Evolutionary conservation across 2,797 vertebrate species (phyloP).

Genomic region (Rhyacichthys aspro): DNA sequence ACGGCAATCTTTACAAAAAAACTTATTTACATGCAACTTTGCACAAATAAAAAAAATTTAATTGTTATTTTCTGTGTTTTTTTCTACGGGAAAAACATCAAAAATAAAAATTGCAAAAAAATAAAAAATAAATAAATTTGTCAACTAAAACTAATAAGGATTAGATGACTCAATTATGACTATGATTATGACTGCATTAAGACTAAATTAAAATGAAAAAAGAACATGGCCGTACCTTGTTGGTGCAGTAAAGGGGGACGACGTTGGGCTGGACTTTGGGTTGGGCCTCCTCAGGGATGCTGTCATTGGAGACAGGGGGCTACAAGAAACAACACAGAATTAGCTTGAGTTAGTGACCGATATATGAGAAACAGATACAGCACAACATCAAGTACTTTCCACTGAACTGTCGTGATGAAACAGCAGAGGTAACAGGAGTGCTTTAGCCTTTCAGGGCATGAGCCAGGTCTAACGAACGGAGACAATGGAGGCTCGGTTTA

Average conservation of each 20-base stretch:
- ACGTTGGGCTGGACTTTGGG: constrained; percentile 81
- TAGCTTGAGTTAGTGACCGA: no score
- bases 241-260: constrained; percentile 87
- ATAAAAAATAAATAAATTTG: no score
- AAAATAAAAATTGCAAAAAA: no score
- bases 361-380: neutral
- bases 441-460: neutral
- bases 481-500: neutral
- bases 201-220: no score
- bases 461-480: neutral
- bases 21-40: no score
- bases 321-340: constrained; percentile 45
- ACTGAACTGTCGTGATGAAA: neutral
- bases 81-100: no score
- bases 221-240: constrained; percentile 81
- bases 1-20: no score
- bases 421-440: constrained; percentile 3
- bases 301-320: constrained; percentile 83
- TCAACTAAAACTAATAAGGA: no score
- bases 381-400: neutral
- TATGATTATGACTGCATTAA: no score
- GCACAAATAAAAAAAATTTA: neutral
- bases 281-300: constrained; percentile 76
- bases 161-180: no score
- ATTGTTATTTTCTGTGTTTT: no score